Percentiles rank a stretch among this genome's conserved stretches.
These are phyloP conservation scores for Drosophila sechellia DNA, from an alignment of 1,140 invertebrate species.

Conservation along the genomic window DNA sequence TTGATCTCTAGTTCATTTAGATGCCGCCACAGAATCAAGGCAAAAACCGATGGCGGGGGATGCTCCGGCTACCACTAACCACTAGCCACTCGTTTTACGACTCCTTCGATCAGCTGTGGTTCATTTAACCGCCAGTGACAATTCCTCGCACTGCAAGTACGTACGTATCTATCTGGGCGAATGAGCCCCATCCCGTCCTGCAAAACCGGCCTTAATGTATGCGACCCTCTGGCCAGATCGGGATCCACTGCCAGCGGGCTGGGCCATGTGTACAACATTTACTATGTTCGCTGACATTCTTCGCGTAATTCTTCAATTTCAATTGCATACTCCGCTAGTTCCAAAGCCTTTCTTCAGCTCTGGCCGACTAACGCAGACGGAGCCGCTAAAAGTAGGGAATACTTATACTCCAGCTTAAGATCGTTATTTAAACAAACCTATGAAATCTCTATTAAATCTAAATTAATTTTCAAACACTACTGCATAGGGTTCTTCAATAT, in stretches of 20 bases:
- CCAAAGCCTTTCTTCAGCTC: conserved; percentile 2
- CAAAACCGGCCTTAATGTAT: conserved; percentile 54
- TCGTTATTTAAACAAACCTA: not conserved
- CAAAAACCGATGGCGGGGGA: conserved; percentile 41
- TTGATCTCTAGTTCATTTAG: conserved; percentile 80
- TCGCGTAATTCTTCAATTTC: conserved; percentile 82
- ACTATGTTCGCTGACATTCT: conserved; percentile 79
- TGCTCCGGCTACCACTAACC: not conserved
- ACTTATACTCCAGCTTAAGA: no score
- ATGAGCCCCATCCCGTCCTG: conserved; percentile 5
- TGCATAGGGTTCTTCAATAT: no score
- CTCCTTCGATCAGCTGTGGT: conserved; percentile 65
- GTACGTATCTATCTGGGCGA: conserved; percentile 14
- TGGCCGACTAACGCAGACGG: not conserved
- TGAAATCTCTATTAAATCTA: no score
- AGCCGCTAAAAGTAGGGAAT: not conserved
- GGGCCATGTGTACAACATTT: conserved; percentile 73
- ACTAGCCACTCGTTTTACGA: not conserved
- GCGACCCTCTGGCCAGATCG: conserved; percentile 47
- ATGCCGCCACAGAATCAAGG: conserved; percentile 65
- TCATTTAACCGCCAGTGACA: conserved; percentile 51
- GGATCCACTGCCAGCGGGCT: conserved; percentile 30
- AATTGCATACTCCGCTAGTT: conserved; percentile 76
- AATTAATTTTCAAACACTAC: no score
- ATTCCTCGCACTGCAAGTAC: conserved; percentile 28